These are phyloP conservation scores for Epizoanthus fatuus DNA, from an alignment of 92 coral and sea anemone genomes.

Conservation along the genomic window DNA sequence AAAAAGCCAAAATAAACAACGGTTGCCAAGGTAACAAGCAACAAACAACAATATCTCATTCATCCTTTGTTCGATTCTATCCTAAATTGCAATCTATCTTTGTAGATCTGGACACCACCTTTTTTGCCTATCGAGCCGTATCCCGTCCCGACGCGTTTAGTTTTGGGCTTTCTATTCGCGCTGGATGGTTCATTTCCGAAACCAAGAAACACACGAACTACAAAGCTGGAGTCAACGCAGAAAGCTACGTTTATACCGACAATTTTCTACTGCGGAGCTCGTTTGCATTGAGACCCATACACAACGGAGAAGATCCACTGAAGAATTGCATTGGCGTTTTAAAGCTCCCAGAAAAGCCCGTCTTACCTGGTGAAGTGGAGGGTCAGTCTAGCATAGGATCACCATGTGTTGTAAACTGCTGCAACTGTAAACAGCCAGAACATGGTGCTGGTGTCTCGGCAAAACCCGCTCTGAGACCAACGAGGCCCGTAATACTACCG, in stretches of 20 bases:
- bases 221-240: neutral
- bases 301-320: neutral
- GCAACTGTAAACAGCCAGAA: constrained; percentile 9
- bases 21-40: neutral
- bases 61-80: neutral
- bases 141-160: constrained; percentile 39
- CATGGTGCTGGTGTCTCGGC: neutral
- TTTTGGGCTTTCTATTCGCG: constrained; percentile 13
- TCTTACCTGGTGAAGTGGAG: neutral
- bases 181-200: constrained; percentile 19
- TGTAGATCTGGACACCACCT: constrained; percentile 15
- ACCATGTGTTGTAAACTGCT: neutral
- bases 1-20: no score
- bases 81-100: neutral
- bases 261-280: constrained; percentile 3
- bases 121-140: constrained; percentile 23
- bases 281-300: constrained; percentile 10
- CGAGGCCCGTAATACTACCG: neutral
- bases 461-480: neutral
- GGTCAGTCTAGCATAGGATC: neutral
- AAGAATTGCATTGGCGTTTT: constrained; percentile 23
- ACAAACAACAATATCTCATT: neutral
- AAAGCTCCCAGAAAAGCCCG: neutral
- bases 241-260: neutral
- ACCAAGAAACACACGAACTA: constrained; percentile 12